Conservation (phyloP, 2,797 vertebrate genomes). For the Enteromius mattozi region DNA sequence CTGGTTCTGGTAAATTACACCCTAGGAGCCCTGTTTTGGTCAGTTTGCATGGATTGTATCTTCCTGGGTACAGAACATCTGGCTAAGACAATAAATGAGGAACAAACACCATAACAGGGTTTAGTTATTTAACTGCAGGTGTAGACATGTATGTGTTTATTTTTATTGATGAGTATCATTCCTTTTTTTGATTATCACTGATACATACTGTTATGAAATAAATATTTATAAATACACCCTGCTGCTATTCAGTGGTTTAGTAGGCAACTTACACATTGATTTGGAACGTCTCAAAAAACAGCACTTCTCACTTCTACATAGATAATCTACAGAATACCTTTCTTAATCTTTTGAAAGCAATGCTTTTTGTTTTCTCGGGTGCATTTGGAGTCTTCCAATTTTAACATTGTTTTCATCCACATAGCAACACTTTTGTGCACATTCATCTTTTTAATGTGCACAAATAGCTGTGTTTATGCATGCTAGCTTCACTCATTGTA, state of each 20-base stretch:
- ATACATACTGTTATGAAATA: not conserved
- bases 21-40: conserved; percentile 31
- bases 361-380: not conserved
- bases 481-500: not conserved
- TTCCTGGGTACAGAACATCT: not conserved
- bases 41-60: conserved; percentile 4
- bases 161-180: not conserved
- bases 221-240: not conserved
- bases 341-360: not conserved
- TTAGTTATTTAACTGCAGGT: not conserved
- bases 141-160: not conserved
- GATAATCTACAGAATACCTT: not conserved
- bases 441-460: not conserved
- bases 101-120: not conserved
- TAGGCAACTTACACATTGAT: too few relatives aligned
- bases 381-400: not conserved
- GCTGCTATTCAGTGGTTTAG: not conserved
- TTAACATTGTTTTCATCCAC: not conserved
- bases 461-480: not conserved
- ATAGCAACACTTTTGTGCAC: not conserved
- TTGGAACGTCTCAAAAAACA: not conserved
- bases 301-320: not conserved
- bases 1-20: conserved; percentile 45
- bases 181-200: not conserved
- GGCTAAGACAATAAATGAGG: not conserved